phyloP scores from a whole-genome alignment of 2,113 vertebrate species.

The Ellobius talpinus region DNA sequence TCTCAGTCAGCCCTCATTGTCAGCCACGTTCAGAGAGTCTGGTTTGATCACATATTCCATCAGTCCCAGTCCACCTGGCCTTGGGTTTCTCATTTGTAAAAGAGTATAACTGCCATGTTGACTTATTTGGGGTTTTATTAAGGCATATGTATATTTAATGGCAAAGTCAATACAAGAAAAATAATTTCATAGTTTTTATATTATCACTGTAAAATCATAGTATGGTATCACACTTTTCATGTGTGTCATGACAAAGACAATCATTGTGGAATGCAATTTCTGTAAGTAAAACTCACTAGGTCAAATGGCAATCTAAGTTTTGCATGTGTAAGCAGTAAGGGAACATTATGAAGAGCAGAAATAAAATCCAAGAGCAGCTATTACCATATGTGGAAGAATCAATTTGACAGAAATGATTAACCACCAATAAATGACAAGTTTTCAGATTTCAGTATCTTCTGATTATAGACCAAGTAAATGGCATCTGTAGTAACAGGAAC shows the following conservation, averaged over 20 bases:
- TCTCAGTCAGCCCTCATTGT: no score
- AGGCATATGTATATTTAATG: not conserved
- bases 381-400: not conserved
- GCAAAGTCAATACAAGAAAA: not conserved
- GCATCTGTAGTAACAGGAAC: not conserved
- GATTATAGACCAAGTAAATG: not conserved
- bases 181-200: not conserved
- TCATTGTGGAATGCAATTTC: no score
- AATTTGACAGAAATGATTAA: not conserved
- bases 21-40: no score
- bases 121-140: not conserved
- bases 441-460: not conserved
- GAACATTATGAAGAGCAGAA: not conserved
- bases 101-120: not conserved
- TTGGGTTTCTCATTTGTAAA: not conserved
- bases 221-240: not conserved
- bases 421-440: not conserved
- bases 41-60: no score
- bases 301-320: not conserved
- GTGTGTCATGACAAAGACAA: not conserved
- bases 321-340: not conserved
- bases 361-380: not conserved
- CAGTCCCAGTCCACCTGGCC: no score
- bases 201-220: not conserved
- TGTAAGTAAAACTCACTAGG: not conserved